Evolutionary conservation across 2,797 vertebrate genomes (phyloP), one percentile per base, ranked within the genome.

Genomic region (Sebastes alutus): DNA sequence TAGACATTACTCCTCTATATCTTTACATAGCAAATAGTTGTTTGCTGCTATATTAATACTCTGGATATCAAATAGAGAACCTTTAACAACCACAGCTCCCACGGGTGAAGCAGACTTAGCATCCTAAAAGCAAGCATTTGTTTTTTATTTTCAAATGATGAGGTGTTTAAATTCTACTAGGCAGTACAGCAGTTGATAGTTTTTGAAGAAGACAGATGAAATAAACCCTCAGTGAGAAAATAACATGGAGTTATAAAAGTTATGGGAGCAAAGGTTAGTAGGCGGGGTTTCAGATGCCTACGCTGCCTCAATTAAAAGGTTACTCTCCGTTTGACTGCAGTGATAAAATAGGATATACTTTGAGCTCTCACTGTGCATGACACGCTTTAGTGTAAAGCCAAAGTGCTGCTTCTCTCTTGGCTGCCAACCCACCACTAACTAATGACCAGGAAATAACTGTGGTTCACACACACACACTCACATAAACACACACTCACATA

Each of bases 371-470:
- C 56, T 62, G 52, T 81, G 82, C 85, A 83, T 62, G 72, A 86
- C 78, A 80, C 46, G 2, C 23, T 86, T 72, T 61, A 83, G 75
- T 70, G 81, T 77, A 33, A 87, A 84, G 66, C 87, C 77, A 64
- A 66, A 81, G 83, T 67, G 77, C 80, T 81, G 85, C 84, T 83
- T 72, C 81, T 80, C 75, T 66, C 70, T 67, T 76, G 58, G 81
- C 85, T 84, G 86, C 81, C 80, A 82, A 80, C 80, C 71, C 78
- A 88, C 88, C 91, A 35, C 92, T 85, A 89, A 90, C 89, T 93
- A 94, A 95, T 92, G 90, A 94, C 91, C 91, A 87, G 88, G 92
- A 95, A 94, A 95, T 94, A 92, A 92, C 94, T 95, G 94, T 88
- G 95, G 95, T 92, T 84, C 71, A 42, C 88, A 72, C 88, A 68